Percentiles rank a stretch among this genome's conserved stretches.
Evolutionary conservation across 2,797 vertebrate genomes (phyloP).

Genomic region (Hippoglossus hippoglossus): DNA sequence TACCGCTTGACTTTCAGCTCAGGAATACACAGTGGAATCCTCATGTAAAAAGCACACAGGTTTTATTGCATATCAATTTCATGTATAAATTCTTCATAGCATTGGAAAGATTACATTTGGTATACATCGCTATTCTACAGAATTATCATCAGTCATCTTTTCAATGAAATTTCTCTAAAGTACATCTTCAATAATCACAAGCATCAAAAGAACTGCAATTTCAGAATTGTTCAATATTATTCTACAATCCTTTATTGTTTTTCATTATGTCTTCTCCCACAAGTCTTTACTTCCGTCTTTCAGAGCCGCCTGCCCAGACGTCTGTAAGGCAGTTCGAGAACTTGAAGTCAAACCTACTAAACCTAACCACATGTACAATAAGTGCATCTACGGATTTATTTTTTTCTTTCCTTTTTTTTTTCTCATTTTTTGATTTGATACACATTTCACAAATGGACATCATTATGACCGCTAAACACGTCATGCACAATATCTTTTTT

Average conservation of each 20-base stretch:
- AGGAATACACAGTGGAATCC: constrained; percentile 44
- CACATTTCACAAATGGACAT: constrained; percentile 97
- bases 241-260: constrained; percentile 89
- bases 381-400: constrained; percentile 95
- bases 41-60: constrained; percentile 98
- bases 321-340: constrained; percentile 85
- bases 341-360: constrained; percentile 88
- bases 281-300: constrained; percentile 83
- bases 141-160: constrained; percentile 95
- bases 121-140: constrained; percentile 99
- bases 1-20: not conserved
- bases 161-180: constrained; percentile 95
- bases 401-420: constrained; percentile 77
- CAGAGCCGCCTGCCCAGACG: constrained; percentile 84
- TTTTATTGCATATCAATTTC: constrained; percentile 99
- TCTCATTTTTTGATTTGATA: constrained; percentile 87
- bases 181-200: constrained; percentile 94
- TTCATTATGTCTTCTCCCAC: constrained; percentile 85
- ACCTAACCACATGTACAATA: constrained; percentile 94
- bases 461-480: constrained; percentile 95
- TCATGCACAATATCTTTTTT: constrained; percentile 93
- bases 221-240: constrained; percentile 90
- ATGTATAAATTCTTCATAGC: constrained; percentile 99
- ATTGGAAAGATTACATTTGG: constrained; percentile 99
- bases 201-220: constrained; percentile 92